A percentile compares a stretch with the other conserved stretches of the same genome.
Conservation (phyloP, 2,888 invertebrate species). For the Chesias legatella region DNA sequence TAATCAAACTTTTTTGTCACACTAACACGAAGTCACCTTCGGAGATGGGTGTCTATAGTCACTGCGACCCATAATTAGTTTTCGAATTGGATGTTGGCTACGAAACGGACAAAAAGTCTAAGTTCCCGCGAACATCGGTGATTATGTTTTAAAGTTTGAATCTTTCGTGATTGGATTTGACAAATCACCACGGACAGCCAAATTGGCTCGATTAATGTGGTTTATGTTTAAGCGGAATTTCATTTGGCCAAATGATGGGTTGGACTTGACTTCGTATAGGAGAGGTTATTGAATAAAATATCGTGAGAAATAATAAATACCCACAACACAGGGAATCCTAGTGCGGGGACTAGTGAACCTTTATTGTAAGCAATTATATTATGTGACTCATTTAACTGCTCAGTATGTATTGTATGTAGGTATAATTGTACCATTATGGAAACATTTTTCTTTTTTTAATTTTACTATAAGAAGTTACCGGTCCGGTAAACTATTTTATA, state of each 20-base stretch:
- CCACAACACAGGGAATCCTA: too few relatives aligned
- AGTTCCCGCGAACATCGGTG: constrained; percentile 60
- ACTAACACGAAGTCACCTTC: constrained; percentile 70
- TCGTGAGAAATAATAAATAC: constrained; percentile 15
- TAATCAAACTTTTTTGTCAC: constrained; percentile 77
- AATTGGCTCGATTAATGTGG: constrained; percentile 12
- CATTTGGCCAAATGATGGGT: constrained; percentile 24
- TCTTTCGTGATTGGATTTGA: constrained; percentile 70
- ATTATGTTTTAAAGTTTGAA: constrained; percentile 63
- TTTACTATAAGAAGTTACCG: too few relatives aligned
- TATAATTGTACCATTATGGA: too few relatives aligned
- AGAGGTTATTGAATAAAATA: constrained; percentile 15
- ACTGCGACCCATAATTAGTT: constrained; percentile 73
- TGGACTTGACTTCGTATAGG: constrained; percentile 10
- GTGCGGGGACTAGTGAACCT: too few relatives aligned
- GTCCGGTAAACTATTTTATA: too few relatives aligned
- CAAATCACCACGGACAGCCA: constrained; percentile 64
- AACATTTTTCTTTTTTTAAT: too few relatives aligned
- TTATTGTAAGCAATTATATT: too few relatives aligned
- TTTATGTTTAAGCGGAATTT: constrained; percentile 29
- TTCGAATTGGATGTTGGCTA: constrained; percentile 71
- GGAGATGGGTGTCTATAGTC: constrained; percentile 67
- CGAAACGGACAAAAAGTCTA: constrained; percentile 51
- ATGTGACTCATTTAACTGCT: too few relatives aligned
- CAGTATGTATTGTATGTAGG: too few relatives aligned